Percentiles rank a stretch among this genome's conserved stretches.
phyloP scores from a whole-genome alignment of 2,113 vertebrate species.

The Notiomystis cincta region DNA sequence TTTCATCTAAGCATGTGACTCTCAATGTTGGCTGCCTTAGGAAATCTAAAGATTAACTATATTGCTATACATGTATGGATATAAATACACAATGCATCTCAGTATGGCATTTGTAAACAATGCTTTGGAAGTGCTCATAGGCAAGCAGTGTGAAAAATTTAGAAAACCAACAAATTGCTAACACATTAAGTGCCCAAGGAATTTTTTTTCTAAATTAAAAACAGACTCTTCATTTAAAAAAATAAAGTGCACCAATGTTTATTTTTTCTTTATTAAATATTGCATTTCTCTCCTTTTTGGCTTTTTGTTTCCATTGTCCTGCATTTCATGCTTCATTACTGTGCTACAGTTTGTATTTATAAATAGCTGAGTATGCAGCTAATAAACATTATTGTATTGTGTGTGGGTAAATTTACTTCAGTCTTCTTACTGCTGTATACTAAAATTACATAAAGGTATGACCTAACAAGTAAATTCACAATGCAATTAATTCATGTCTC shows the following conservation, averaged over 20 bases:
- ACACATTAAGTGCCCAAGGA: not conserved
- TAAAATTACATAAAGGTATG: not conserved
- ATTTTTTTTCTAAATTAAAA: not conserved
- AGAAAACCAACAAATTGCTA: not conserved
- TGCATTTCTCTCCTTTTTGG: not conserved
- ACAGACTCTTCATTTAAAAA: not conserved
- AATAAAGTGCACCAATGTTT: not conserved
- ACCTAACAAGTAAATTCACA: not conserved
- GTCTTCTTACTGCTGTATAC: not conserved
- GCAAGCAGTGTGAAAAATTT: not conserved
- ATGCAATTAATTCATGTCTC: not conserved
- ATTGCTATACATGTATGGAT: not conserved
- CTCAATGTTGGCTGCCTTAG: not conserved
- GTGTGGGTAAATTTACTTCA: not conserved
- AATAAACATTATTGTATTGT: not conserved
- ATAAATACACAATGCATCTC: not conserved
- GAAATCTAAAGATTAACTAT: not conserved
- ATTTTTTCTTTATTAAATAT: not conserved
- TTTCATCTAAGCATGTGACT: not conserved
- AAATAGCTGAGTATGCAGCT: not conserved
- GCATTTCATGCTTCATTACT: not conserved
- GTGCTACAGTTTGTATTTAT: not conserved
- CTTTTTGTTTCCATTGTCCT: not conserved
- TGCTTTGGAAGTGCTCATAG: not conserved
- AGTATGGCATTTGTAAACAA: not conserved